Percentiles rank a stretch among this genome's conserved stretches.
These are phyloP conservation scores for Gadus macrocephalus DNA, from an alignment of 2,113 vertebrate species.

Conservation along the genomic window DNA sequence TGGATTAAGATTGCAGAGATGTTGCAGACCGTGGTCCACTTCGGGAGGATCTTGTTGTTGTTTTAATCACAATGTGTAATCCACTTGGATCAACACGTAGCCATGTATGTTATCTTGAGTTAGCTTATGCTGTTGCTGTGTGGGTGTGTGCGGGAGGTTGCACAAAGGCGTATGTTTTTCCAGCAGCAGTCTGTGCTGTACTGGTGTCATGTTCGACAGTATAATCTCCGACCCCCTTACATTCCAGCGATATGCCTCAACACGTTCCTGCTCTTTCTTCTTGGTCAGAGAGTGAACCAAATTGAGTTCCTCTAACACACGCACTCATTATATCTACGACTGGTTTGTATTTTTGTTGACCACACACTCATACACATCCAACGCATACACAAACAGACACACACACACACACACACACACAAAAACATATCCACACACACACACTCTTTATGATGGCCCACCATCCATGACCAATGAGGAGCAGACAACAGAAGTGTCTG, in stretches of 20 bases:
- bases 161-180: conserved; percentile 10
- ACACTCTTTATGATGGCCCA: conserved; percentile 9
- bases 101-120: too few relatives aligned
- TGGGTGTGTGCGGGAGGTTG: too few relatives aligned
- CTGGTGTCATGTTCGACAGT: conserved; percentile 50
- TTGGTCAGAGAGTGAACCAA: background rate
- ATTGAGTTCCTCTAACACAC: background rate
- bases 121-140: too few relatives aligned
- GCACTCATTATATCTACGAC: background rate
- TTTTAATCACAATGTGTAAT: too few relatives aligned
- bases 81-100: too few relatives aligned
- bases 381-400: background rate
- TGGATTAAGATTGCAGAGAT: too few relatives aligned
- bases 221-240: conserved; percentile 31
- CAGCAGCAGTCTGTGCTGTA: conserved; percentile 39
- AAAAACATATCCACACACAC: background rate
- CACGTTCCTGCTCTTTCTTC: conserved; percentile 25
- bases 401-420: background rate
- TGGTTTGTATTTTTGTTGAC: too few relatives aligned
- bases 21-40: too few relatives aligned
- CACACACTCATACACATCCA: background rate
- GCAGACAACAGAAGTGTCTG: conserved; percentile 30
- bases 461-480: conserved; percentile 46
- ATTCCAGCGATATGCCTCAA: conserved; percentile 55
- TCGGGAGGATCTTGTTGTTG: too few relatives aligned